Base-by-base conservation (phyloP, 2,797 vertebrate genomes). In the Echiichthys vipera region DNA sequence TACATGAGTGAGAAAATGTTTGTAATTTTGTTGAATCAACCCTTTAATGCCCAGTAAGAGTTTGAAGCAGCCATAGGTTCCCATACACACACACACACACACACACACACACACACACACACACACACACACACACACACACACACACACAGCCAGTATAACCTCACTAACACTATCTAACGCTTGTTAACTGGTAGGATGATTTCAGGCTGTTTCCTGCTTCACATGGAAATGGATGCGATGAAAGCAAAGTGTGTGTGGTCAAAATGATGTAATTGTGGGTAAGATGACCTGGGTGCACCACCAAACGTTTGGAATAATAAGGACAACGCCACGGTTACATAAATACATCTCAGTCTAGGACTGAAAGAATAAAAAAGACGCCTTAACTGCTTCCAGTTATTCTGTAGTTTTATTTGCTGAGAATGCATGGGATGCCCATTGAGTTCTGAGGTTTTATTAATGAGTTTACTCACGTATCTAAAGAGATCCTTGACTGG, bases 201-300 rank as follows among this genome's bases (percentile, higher is more conserved):
- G 76, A 84, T 61, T 83, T 81, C 43, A 65, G 65, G 55, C 72
- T 29, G 66, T 65, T 82, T 81, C 71, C 2, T 62, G 47, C 65
- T 81, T 71, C 29, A 68, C 58, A 32, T 65, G 59, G 65, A 77
- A 76, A 65, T 65, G 32, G 51, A 64, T 32, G 56, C 5, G 20
- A 74, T n/a, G 68, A 22, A 65, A 62, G 65, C 40, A 36, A n/a
- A n/a, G n/a, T n/a, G n/a, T 7, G 49, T 84, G 78, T 63, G 80
- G 75, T 85, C 64, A 61, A 37, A 65, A 25, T 84, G 78, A 85
- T 81, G 77, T 84, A 49, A 88, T 74, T 4, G 18, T 42, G 71
- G 83, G 55, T 75, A 75, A 85, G 80, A 58, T 55, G 74, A 80
- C 62, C 74, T 49, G 62, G 37, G 55, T 51, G 46, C 70, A 71